phyloP scores from a whole-genome alignment of 2,888 invertebrate species.

The Amitus sp. region DNA sequence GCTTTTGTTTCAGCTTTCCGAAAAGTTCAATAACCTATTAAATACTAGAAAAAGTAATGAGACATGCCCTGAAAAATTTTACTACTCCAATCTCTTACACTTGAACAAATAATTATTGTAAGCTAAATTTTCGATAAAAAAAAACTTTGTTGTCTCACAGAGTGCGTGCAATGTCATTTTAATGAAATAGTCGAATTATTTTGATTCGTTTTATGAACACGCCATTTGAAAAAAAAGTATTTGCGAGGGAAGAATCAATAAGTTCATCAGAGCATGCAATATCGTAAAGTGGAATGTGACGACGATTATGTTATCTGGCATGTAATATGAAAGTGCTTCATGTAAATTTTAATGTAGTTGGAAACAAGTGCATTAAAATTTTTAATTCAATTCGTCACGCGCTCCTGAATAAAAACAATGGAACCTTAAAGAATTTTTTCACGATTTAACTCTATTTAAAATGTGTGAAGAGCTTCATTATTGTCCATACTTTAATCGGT shows the following conservation, averaged over 20 bases:
- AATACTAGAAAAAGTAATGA: no score
- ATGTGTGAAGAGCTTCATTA: background rate
- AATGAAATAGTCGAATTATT: no score
- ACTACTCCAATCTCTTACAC: no score
- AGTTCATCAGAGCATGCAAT: conserved; percentile 22
- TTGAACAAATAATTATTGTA: no score
- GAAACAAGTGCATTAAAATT: background rate
- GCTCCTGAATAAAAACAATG: background rate
- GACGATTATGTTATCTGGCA: background rate
- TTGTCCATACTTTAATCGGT: background rate
- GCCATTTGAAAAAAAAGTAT: conserved; percentile 12
- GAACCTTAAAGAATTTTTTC: background rate
- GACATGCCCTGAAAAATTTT: no score
- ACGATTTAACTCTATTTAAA: background rate
- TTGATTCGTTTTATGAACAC: conserved; percentile 4
- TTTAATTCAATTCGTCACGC: background rate
- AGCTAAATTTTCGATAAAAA: no score
- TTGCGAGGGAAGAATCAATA: conserved; percentile 16
- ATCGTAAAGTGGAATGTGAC: conserved; percentile 14
- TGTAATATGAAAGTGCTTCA: background rate
- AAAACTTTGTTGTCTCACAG: no score
- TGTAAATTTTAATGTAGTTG: background rate
- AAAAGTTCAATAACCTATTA: no score
- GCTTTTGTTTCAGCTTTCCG: no score
- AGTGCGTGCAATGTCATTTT: no score